A percentile compares a stretch with the other conserved stretches of the same genome.
phyloP scores from a whole-genome alignment of 2,797 vertebrate genomes.

The Falco rusticolus region DNA sequence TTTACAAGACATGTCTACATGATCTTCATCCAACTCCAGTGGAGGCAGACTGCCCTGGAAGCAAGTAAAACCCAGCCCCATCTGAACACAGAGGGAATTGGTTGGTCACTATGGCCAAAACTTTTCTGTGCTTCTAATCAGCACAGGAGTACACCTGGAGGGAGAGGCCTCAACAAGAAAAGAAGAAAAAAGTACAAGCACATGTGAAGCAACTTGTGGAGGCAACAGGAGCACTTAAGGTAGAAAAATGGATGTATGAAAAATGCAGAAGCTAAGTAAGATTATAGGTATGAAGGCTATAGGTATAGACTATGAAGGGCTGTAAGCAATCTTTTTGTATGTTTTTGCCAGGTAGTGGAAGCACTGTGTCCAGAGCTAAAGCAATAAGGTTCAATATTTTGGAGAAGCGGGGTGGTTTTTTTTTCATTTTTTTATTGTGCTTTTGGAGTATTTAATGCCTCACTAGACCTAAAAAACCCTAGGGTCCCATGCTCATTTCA shows the following conservation, averaged over 20 bases:
- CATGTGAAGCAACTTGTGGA: background rate
- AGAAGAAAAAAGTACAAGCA: background rate
- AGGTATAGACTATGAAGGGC: background rate
- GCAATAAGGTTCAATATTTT: conserved; percentile 2
- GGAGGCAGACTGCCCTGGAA: background rate
- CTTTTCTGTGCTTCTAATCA: background rate
- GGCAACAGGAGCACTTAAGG: background rate
- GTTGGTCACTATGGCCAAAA: background rate
- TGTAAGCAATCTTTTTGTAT: background rate
- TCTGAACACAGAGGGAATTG: background rate
- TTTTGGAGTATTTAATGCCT: conserved; percentile 67
- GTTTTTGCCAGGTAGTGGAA: background rate
- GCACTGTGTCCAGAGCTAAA: background rate
- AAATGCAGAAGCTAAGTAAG: background rate
- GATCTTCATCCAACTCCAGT: background rate
- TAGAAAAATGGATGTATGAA: background rate
- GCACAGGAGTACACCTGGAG: background rate
- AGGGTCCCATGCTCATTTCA: conserved; percentile 61
- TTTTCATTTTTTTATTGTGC: conserved; percentile 49
- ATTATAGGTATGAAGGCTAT: background rate
- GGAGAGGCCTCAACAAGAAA: background rate
- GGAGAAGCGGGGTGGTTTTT: background rate
- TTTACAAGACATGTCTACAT: background rate
- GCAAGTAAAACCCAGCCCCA: background rate
- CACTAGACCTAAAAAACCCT: conserved; percentile 66